These are phyloP conservation scores for Apodemus agrarius DNA, from an alignment of 2,797 vertebrate genomes.

Conservation along the genomic window DNA sequence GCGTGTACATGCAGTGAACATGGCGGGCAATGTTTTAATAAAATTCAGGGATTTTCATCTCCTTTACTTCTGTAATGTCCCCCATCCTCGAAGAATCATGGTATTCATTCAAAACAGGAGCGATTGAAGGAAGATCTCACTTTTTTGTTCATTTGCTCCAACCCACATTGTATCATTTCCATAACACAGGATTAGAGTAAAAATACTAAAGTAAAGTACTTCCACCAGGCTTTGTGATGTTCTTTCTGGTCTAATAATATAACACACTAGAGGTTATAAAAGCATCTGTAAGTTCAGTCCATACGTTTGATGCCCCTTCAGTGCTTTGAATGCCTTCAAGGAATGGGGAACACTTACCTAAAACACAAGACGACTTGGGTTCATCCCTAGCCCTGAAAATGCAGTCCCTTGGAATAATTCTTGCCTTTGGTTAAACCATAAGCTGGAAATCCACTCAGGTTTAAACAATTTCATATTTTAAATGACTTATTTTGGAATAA, in stretches of 20 bases:
- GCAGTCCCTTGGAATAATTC: not conserved
- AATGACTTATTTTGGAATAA: conserved; percentile 20
- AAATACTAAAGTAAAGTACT: not conserved
- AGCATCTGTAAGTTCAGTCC: not conserved
- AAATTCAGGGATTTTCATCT: not conserved
- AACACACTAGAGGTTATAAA: not conserved
- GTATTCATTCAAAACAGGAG: not conserved
- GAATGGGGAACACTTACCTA: not conserved
- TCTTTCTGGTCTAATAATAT: not conserved
- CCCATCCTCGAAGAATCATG: not conserved
- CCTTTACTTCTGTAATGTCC: not conserved
- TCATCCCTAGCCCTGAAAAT: not conserved
- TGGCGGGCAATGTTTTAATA: not conserved
- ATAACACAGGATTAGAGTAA: not conserved
- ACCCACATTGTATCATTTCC: not conserved
- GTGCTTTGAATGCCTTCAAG: not conserved
- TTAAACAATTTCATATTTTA: not conserved
- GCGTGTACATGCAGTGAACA: accelerated
- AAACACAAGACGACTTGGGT: not conserved
- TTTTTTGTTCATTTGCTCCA: not conserved
- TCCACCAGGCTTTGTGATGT: not conserved
- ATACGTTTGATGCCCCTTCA: not conserved
- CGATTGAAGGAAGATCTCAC: not conserved
- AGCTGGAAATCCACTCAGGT: not conserved
- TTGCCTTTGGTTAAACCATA: conserved; percentile 21